Evolutionary conservation across 2,113 vertebrate genomes (phyloP).

Genomic region (Sceloporus undulatus): DNA sequence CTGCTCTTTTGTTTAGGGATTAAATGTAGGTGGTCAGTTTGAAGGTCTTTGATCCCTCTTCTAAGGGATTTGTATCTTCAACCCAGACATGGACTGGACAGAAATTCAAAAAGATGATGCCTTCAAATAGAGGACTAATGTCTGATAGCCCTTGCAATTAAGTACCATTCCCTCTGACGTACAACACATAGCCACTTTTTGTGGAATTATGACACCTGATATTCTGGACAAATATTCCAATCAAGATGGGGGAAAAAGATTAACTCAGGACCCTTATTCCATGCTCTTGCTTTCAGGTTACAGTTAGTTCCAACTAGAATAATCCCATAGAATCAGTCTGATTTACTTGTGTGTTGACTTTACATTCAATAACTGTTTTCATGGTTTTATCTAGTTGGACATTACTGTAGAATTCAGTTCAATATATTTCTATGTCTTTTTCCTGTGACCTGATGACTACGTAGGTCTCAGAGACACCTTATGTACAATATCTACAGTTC

Average conservation of each 20-base stretch:
- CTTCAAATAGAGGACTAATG: neutral
- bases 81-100: neutral
- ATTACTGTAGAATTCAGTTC: neutral
- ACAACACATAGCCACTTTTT: neutral
- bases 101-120: neutral
- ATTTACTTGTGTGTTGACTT: too few relatives aligned
- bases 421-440: neutral
- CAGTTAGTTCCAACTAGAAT: neutral
- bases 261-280: neutral
- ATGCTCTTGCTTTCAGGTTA: conserved; percentile 8
- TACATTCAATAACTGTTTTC: too few relatives aligned
- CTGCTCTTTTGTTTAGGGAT: neutral
- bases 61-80: neutral
- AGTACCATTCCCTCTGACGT: neutral
- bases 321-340: too few relatives aligned
- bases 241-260: accelerated
- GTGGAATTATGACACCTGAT: neutral
- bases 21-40: neutral
- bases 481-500: conserved; percentile 33
- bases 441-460: conserved; percentile 3
- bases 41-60: neutral
- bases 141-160: too few relatives aligned
- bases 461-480: conserved; percentile 24
- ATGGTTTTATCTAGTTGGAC: too few relatives aligned
- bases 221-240: neutral